Conservation (phyloP, 2,888 invertebrate genomes). For the Amphimallon solstitiale region DNA sequence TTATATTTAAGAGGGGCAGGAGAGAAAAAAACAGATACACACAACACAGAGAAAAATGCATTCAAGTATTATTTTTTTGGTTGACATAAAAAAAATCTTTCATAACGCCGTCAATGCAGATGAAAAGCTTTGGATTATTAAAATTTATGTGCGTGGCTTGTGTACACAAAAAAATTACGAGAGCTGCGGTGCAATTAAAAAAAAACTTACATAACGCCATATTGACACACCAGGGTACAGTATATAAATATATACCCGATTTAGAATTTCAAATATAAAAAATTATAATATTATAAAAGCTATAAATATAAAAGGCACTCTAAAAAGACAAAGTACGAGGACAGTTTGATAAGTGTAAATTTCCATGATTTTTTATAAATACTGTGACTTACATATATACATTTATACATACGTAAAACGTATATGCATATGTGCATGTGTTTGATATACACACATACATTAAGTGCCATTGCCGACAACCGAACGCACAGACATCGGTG, state of each 20-base stretch:
- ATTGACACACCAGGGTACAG: not conserved
- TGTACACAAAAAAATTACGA: constrained; percentile 11
- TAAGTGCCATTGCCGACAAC: too few species aligned
- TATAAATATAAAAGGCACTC: too few species aligned
- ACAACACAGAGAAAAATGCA: constrained; percentile 16
- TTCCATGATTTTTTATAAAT: too few species aligned
- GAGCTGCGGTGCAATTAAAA: constrained; percentile 22
- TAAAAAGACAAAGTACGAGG: too few species aligned
- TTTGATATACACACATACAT: too few species aligned
- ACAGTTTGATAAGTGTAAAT: too few species aligned
- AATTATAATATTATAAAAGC: too few species aligned
- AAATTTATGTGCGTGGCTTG: constrained; percentile 31
- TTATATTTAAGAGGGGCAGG: not conserved
- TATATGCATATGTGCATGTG: too few species aligned
- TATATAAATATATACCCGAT: not conserved
- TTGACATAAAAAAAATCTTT: constrained; percentile 21
- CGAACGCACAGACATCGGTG: too few species aligned
- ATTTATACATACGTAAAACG: too few species aligned
- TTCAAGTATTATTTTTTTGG: constrained; percentile 29
- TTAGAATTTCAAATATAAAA: not conserved
- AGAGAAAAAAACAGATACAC: constrained; percentile 15
- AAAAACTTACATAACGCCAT: not conserved
- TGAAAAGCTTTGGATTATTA: constrained; percentile 29
- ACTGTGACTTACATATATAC: too few species aligned
- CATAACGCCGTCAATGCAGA: constrained; percentile 23